phyloP scores from a whole-genome alignment of 2,888 invertebrate genomes.

The Heteromurus nitidus region DNA sequence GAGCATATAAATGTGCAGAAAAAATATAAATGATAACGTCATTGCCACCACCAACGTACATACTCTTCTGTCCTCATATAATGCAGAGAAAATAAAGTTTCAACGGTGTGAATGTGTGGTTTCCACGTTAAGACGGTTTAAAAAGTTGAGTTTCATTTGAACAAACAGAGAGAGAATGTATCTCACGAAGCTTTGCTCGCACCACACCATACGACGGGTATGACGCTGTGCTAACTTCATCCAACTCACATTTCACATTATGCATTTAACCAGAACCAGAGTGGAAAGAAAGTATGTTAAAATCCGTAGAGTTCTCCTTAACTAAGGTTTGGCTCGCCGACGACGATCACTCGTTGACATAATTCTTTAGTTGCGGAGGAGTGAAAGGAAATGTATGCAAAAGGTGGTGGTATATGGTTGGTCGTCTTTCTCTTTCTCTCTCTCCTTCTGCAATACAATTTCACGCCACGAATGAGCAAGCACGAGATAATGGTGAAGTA shows the following conservation, averaged over 20 bases:
- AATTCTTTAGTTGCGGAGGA: constrained; percentile 19
- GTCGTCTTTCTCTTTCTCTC: neutral
- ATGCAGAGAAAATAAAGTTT: neutral
- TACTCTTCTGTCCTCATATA: no score
- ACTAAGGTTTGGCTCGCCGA: neutral
- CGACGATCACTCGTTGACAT: constrained; percentile 15
- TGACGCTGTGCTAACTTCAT: neutral
- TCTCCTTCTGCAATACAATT: neutral
- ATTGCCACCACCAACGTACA: no score
- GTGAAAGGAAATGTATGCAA: constrained; percentile 8
- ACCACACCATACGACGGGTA: neutral
- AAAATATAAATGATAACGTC: neutral
- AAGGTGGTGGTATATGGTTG: neutral
- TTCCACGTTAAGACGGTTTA: neutral
- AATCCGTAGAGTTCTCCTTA: neutral
- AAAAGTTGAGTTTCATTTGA: no score
- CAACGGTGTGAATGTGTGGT: neutral
- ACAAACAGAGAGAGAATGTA: neutral
- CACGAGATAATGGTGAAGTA: neutral
- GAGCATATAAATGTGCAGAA: neutral
- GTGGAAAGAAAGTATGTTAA: neutral
- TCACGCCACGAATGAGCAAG: neutral
- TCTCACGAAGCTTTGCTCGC: neutral
- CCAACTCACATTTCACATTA: neutral
- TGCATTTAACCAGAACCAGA: neutral